A percentile compares a stretch with the other conserved stretches of the same genome.
These are phyloP conservation scores for Steinernema scapterisci DNA, from an alignment of 2,888 invertebrate species.

Conservation along the genomic window DNA sequence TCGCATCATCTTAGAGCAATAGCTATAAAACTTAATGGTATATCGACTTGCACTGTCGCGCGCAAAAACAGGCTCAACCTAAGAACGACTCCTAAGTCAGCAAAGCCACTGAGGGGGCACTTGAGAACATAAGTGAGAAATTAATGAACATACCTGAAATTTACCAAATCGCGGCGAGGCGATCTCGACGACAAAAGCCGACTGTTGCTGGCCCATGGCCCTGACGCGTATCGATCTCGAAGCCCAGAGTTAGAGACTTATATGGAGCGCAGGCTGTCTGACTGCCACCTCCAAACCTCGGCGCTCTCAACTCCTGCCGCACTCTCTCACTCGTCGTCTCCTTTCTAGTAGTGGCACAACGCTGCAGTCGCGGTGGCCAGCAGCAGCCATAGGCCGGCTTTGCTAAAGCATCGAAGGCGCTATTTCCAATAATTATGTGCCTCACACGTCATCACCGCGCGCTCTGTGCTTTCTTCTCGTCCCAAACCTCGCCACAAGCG, in stretches of 20 bases:
- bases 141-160: conserved; percentile 54
- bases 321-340: conserved; percentile 15
- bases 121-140: too few species aligned
- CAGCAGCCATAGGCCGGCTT: conserved; percentile 5
- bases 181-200: conserved; percentile 63
- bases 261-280: conserved; percentile 23
- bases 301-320: conserved; percentile 27
- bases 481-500: not conserved
- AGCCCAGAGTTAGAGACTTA: conserved; percentile 32
- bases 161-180: conserved; percentile 57
- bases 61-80: too few species aligned
- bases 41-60: too few species aligned
- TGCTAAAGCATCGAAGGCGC: conserved; percentile 33
- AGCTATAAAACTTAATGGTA: too few species aligned
- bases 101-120: too few species aligned
- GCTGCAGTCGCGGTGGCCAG: conserved; percentile 25
- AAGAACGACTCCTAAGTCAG: too few species aligned
- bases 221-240: conserved; percentile 27
- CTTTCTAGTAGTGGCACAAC: not conserved
- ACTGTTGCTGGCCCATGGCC: conserved; percentile 60
- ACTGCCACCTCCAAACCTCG: conserved; percentile 28
- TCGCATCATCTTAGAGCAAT: too few species aligned
- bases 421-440: conserved; percentile 31
- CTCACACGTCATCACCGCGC: conserved; percentile 30
- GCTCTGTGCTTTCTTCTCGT: not conserved